Evolutionary conservation across 2,888 invertebrate genomes (phyloP).

Genomic region (Apotomis betuletana): DNA sequence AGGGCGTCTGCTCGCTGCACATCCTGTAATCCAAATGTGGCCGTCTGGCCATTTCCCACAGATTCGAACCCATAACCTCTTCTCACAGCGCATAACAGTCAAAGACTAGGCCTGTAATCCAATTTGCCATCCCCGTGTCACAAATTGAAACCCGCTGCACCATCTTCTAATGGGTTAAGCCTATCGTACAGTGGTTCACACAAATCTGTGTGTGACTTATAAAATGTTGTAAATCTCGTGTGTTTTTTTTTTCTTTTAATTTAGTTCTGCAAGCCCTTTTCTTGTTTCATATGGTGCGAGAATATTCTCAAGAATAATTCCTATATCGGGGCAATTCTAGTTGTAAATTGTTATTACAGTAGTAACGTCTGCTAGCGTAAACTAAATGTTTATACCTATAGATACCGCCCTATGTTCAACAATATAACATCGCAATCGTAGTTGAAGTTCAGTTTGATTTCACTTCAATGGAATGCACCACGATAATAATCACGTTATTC

Average conservation of each 20-base stretch:
- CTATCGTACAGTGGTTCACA: conserved; percentile 28
- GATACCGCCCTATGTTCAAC: too few species aligned
- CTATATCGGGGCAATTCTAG: too few species aligned
- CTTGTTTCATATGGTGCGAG: too few species aligned
- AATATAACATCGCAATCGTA: not conserved
- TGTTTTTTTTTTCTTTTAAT: too few species aligned
- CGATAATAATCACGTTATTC: too few species aligned
- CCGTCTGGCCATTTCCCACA: conserved; percentile 23
- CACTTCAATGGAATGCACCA: too few species aligned
- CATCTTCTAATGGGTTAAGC: conserved; percentile 59
- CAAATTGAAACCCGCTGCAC: conserved; percentile 59
- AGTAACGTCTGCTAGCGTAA: too few species aligned
- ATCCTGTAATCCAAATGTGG: conserved; percentile 13
- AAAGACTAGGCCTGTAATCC: conserved; percentile 59
- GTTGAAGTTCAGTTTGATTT: too few species aligned
- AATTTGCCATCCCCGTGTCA: conserved; percentile 60
- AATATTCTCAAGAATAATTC: too few species aligned
- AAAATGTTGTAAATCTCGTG: not conserved
- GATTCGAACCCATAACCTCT: conserved; percentile 45
- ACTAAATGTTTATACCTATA: too few species aligned
- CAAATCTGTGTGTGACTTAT: not conserved
- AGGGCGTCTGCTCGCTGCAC: not conserved
- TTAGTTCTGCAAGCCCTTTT: too few species aligned
- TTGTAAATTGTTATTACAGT: too few species aligned
- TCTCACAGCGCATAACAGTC: conserved; percentile 45